phyloP scores from a whole-genome alignment of 2,888 invertebrate species.

The Acleris cristana region DNA sequence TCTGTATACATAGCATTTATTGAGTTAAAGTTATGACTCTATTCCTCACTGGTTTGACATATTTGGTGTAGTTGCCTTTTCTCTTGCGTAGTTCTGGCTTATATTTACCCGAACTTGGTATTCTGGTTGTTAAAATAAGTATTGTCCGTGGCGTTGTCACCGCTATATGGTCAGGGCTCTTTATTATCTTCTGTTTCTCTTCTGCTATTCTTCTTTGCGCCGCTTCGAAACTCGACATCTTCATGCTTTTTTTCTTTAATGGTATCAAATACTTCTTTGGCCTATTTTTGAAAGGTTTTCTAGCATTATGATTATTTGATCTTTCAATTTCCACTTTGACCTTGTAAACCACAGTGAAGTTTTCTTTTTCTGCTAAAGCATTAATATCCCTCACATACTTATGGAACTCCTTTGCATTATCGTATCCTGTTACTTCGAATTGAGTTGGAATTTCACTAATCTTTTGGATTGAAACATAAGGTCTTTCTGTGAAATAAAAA shows the following conservation, averaged over 20 bases:
- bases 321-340: constrained; percentile 60
- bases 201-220: constrained; percentile 64
- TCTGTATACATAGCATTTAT: constrained; percentile 28
- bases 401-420: constrained; percentile 55
- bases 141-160: constrained; percentile 50
- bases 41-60: constrained; percentile 62
- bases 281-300: constrained; percentile 52
- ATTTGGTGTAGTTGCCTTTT: constrained; percentile 62
- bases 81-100: constrained; percentile 62
- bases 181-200: constrained; percentile 45
- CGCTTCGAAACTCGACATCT: constrained; percentile 69
- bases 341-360: constrained; percentile 61
- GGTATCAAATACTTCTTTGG: constrained; percentile 72
- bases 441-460: constrained; percentile 57
- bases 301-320: constrained; percentile 40
- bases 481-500: constrained; percentile 5
- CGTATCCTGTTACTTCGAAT: constrained; percentile 59
- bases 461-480: constrained; percentile 13
- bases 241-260: constrained; percentile 72
- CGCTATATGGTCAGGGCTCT: constrained; percentile 40
- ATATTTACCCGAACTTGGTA: constrained; percentile 58
- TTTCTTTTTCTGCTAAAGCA: constrained; percentile 56
- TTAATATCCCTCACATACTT: constrained; percentile 61
- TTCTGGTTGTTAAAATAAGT: constrained; percentile 50
- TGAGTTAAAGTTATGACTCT: constrained; percentile 58